Evolutionary conservation across 2,113 vertebrate genomes (phyloP).

Genomic region (Carassius gibelio): DNA sequence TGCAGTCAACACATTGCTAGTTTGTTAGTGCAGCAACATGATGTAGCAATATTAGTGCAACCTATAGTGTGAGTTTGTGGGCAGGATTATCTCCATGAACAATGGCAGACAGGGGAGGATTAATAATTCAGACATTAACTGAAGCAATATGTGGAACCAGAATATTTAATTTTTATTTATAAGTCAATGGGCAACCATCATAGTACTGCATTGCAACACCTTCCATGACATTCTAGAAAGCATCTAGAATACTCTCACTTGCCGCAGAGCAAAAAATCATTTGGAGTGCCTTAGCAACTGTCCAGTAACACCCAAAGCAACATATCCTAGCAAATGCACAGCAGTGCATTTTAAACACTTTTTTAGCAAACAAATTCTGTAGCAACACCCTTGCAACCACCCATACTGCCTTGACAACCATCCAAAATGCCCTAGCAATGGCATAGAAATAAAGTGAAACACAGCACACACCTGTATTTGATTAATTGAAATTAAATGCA

Average conservation of each 20-base stretch:
- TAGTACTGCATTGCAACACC: background rate
- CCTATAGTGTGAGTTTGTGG: background rate
- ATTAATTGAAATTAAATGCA: too few relatives aligned
- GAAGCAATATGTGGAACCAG: background rate
- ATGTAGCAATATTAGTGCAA: slow-evolving; percentile 7
- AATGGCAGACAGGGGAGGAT: background rate
- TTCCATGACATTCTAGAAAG: background rate
- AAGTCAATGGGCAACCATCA: background rate
- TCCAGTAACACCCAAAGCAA: too few relatives aligned
- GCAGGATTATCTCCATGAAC: background rate
- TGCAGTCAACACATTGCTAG: background rate
- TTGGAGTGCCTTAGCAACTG: too few relatives aligned
- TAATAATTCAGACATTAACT: background rate
- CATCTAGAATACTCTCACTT: background rate
- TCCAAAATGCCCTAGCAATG: too few relatives aligned
- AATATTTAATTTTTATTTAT: background rate
- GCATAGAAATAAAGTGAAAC: too few relatives aligned
- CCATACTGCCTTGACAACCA: too few relatives aligned
- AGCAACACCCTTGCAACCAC: too few relatives aligned
- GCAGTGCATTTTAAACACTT: too few relatives aligned
- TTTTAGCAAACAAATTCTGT: too few relatives aligned
- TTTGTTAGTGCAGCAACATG: background rate
- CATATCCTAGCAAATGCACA: too few relatives aligned
- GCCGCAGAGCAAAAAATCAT: background rate
- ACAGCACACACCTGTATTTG: too few relatives aligned